A percentile compares a stretch with the other conserved stretches of the same genome.
These are phyloP conservation scores for Odontamblyopus rebecca DNA, from an alignment of 2,797 vertebrate genomes.

Conservation along the genomic window DNA sequence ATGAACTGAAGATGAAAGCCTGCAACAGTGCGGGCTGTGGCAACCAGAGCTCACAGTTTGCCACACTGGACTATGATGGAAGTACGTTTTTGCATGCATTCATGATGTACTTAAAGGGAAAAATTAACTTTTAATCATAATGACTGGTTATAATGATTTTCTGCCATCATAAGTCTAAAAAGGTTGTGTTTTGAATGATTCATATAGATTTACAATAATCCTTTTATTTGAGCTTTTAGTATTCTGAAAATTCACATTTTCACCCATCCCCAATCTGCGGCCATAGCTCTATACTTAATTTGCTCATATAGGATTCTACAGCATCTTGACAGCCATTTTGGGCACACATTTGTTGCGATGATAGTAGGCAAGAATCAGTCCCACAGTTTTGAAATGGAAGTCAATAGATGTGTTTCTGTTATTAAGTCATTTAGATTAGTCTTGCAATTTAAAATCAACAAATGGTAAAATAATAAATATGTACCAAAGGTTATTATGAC, in stretches of 20 bases:
- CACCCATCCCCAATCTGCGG: neutral
- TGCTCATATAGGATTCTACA: neutral
- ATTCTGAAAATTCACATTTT: neutral
- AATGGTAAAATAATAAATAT: too few relatives aligned
- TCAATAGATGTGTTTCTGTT: too few relatives aligned
- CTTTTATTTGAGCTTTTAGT: too few relatives aligned
- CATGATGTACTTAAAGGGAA: accelerated
- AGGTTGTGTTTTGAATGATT: too few relatives aligned
- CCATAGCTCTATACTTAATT: neutral
- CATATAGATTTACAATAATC: too few relatives aligned
- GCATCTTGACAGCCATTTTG: neutral
- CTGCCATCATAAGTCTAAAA: neutral
- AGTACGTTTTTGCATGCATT: slow-evolving; percentile 79
- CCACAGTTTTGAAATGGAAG: too few relatives aligned
- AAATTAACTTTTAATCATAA: too few relatives aligned
- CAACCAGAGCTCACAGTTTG: slow-evolving; percentile 93
- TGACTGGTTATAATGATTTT: neutral
- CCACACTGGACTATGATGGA: slow-evolving; percentile 94
- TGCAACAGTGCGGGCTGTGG: slow-evolving; percentile 98
- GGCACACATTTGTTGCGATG: too few relatives aligned
- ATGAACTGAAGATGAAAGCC: slow-evolving; percentile 96
- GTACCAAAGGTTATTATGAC: too few relatives aligned
- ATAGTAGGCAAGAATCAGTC: too few relatives aligned
- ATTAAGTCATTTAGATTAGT: too few relatives aligned
- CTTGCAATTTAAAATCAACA: too few relatives aligned